phyloP scores from a whole-genome alignment of 2,888 invertebrate species.

The Scaptomyza parva region DNA sequence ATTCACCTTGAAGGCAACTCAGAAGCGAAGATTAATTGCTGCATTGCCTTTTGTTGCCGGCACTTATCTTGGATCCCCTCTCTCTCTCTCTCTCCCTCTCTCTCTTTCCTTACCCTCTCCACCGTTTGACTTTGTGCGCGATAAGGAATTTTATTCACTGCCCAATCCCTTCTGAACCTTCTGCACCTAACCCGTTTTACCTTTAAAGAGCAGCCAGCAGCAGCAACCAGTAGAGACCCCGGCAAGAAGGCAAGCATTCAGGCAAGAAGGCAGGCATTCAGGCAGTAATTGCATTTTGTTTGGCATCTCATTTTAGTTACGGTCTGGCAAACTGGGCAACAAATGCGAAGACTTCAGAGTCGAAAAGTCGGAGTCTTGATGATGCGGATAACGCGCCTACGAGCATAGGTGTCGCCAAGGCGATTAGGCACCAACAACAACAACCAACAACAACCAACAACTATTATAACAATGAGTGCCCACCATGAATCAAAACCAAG shows the following conservation, averaged over 20 bases:
- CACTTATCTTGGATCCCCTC: slow-evolving; percentile 57
- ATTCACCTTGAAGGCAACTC: slow-evolving; percentile 78
- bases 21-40: slow-evolving; percentile 80
- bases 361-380: slow-evolving; percentile 45
- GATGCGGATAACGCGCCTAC: slow-evolving; percentile 72
- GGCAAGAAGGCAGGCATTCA: slow-evolving; percentile 17
- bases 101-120: background rate
- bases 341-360: slow-evolving; percentile 7
- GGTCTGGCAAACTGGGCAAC: slow-evolving; percentile 61
- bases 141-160: slow-evolving; percentile 76
- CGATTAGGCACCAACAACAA: slow-evolving; percentile 62
- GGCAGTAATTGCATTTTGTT: slow-evolving; percentile 75
- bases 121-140: slow-evolving; percentile 46
- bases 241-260: slow-evolving; percentile 47
- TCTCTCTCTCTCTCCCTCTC: background rate
- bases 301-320: slow-evolving; percentile 81
- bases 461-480: slow-evolving; percentile 46
- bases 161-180: slow-evolving; percentile 22
- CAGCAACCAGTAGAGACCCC: too few species aligned
- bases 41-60: slow-evolving; percentile 75
- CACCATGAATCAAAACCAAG: slow-evolving; percentile 72
- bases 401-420: slow-evolving; percentile 76
- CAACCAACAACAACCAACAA: slow-evolving; percentile 32
- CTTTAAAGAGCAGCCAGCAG: slow-evolving; percentile 38
- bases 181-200: slow-evolving; percentile 28